Evolutionary conservation across 2,797 vertebrate genomes (phyloP).

Genomic region (Microctenopoma steveboyesi): DNA sequence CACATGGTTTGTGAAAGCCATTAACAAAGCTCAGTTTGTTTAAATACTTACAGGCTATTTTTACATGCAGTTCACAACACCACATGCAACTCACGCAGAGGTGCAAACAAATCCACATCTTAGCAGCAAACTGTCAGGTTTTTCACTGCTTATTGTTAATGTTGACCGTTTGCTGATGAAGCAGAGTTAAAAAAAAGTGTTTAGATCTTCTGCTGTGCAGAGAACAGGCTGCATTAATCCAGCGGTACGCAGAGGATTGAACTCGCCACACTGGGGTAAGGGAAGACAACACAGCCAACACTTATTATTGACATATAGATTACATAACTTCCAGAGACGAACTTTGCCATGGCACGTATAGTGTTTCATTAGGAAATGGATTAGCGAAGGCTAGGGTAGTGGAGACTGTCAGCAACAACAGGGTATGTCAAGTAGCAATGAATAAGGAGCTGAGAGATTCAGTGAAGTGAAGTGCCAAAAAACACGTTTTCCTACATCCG

Average conservation of each 20-base stretch:
- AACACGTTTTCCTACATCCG: neutral
- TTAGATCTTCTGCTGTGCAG: neutral
- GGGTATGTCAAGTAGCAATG: conserved; percentile 26
- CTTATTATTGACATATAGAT: conserved; percentile 53
- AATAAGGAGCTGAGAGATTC: conserved; percentile 21
- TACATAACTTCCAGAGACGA: conserved; percentile 48
- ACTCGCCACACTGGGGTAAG: conserved; percentile 24
- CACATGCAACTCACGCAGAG: conserved; percentile 34
- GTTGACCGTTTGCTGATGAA: conserved; percentile 24
- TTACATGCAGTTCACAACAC: conserved; percentile 38
- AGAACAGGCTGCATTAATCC: conserved; percentile 25
- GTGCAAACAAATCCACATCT: conserved; percentile 54
- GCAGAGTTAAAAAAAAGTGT: neutral
- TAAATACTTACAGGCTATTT: conserved; percentile 56
- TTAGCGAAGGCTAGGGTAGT: conserved; percentile 6
- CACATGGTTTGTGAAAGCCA: conserved; percentile 62
- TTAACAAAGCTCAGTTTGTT: conserved; percentile 55
- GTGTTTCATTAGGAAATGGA: conserved; percentile 57
- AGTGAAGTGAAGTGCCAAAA: neutral
- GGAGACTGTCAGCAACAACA: conserved; percentile 24
- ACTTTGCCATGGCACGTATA: conserved; percentile 22
- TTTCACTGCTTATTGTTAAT: conserved; percentile 50
- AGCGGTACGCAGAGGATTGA: conserved; percentile 43
- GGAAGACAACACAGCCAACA: conserved; percentile 41
- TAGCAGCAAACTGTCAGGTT: conserved; percentile 47